These are phyloP conservation scores for Brachymystax lenok DNA, from an alignment of 2,797 vertebrate genomes.

Conservation along the genomic window DNA sequence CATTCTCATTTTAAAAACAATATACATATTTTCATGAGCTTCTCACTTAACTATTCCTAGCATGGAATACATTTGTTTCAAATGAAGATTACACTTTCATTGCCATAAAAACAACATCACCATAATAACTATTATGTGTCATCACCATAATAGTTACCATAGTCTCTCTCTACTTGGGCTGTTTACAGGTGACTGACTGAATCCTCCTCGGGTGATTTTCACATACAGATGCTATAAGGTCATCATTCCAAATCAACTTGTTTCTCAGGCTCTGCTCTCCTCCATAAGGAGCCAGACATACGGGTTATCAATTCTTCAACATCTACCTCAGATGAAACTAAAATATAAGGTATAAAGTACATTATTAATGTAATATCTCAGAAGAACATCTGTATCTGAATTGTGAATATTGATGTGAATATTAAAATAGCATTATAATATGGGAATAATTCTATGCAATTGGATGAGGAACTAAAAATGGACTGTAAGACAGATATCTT, in stretches of 20 bases:
- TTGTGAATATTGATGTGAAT: too few relatives aligned
- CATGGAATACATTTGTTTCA: constrained; percentile 8
- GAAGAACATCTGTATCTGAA: too few relatives aligned
- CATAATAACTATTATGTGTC: too few relatives aligned
- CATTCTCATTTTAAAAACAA: not conserved
- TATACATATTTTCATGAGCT: not conserved
- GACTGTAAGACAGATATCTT: not conserved
- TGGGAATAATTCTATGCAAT: not conserved
- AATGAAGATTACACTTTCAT: constrained; percentile 12
- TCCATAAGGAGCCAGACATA: not conserved
- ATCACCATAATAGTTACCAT: not conserved
- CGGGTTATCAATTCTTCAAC: not conserved
- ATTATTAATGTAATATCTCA: too few relatives aligned
- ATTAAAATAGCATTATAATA: not conserved
- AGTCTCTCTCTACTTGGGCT: not conserved
- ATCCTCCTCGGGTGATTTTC: not conserved
- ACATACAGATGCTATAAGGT: not conserved
- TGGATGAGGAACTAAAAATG: not conserved
- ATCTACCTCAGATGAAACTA: not conserved
- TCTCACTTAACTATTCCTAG: not conserved
- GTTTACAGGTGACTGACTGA: constrained; percentile 10
- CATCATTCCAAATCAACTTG: not conserved
- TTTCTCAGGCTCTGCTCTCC: not conserved
- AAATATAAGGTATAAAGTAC: not conserved
- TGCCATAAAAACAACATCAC: constrained; percentile 9